phyloP scores from a whole-genome alignment of 2,113 vertebrate genomes.

The Sapajus apella region DNA sequence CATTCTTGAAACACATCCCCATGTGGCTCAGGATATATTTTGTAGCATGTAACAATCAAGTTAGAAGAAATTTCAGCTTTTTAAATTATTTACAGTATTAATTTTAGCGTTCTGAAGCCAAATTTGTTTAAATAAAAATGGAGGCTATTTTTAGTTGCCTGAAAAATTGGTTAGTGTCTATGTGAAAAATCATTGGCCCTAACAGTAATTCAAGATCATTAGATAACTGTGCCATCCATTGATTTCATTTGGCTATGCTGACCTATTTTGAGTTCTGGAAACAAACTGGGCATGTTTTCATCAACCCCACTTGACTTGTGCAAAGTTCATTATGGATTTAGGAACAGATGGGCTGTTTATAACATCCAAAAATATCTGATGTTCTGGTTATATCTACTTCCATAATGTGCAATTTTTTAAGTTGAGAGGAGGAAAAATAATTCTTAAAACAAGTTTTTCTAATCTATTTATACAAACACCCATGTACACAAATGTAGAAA shows the following conservation, averaged over 20 bases:
- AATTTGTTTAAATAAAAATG: not conserved
- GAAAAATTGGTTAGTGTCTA: not conserved
- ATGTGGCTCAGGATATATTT: not conserved
- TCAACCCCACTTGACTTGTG: not conserved
- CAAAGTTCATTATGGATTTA: conserved; percentile 48
- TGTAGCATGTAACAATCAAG: not conserved
- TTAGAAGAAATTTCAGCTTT: not conserved
- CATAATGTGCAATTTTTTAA: not conserved
- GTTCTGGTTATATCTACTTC: not conserved
- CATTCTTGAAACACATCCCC: not conserved
- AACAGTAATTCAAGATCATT: not conserved
- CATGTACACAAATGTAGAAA: not conserved
- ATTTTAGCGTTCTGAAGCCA: not conserved
- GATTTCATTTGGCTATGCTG: not conserved
- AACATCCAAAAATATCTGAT: conserved; percentile 33
- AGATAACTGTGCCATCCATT: not conserved
- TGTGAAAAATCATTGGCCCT: not conserved
- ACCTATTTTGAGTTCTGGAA: not conserved
- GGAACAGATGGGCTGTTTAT: not conserved
- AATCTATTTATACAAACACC: not conserved
- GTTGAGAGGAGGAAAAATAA: not conserved
- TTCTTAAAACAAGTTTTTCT: not conserved
- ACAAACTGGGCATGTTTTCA: conserved; percentile 4
- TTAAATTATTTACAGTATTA: not conserved
- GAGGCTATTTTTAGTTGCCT: not conserved